Evolutionary conservation across 2,888 invertebrate genomes (phyloP).

Genomic region (Formica aserva): DNA sequence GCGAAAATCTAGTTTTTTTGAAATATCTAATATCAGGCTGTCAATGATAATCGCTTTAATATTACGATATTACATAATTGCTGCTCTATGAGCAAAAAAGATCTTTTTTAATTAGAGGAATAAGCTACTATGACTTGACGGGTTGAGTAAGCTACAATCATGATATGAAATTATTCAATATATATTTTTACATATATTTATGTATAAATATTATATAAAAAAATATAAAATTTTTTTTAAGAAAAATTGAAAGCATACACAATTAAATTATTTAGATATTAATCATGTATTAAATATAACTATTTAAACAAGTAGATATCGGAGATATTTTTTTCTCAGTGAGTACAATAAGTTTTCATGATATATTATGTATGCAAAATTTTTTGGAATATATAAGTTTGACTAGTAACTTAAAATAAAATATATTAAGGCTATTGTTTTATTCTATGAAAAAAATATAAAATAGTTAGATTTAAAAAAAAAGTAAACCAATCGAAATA

Average conservation of each 20-base stretch:
- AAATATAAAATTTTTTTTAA: not conserved
- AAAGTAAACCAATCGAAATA: slow-evolving; percentile 4
- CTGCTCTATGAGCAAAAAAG: not conserved
- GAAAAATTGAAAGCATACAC: not conserved
- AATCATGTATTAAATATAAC: not conserved
- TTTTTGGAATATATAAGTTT: not conserved
- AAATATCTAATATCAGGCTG: slow-evolving; percentile 1
- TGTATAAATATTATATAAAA: not conserved
- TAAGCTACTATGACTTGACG: not conserved
- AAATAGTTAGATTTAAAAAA: slow-evolving; percentile 32
- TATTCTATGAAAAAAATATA: not conserved
- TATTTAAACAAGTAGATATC: not conserved
- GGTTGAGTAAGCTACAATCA: slow-evolving; percentile 11
- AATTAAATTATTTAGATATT: not conserved
- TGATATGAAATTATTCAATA: not conserved
- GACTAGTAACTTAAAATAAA: not conserved
- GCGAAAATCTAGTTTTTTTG: slow-evolving; percentile 1
- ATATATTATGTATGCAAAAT: not conserved
- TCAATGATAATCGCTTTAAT: not conserved
- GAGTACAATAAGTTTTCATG: not conserved
- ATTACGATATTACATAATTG: not conserved
- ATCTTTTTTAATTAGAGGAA: not conserved
- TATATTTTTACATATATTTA: not conserved
- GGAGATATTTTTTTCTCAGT: not conserved
- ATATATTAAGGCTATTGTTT: not conserved